Evolutionary conservation across 2,888 invertebrate genomes (phyloP), one percentile per base, ranked within the genome.

Genomic region (Megamerina dolium): DNA sequence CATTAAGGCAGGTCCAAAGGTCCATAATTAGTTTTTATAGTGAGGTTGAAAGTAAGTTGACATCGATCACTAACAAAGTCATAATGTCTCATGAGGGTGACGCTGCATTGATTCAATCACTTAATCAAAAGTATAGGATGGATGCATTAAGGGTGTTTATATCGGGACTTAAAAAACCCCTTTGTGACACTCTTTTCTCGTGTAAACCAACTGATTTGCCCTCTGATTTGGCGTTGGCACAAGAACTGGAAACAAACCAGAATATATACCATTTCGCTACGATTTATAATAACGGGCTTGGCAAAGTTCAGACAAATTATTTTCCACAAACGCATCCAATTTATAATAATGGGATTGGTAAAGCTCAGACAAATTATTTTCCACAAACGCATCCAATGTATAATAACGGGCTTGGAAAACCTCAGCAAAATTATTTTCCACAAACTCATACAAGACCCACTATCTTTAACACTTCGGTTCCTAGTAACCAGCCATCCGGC

Each of bases 1-100:
- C 37, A 10, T 33, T 45, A n/a, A 45, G 41, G n/a, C 45, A 50
- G 29, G 48, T 42, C 4, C 41, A 39, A 19, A 41, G 18, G 20
- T 31, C 46, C 9, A 42, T 50, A 4, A 21, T 38, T 29, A 2
- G 37, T 2, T 41, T 41, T 14, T 45, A 45, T 5, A 18, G 18
- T 18, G 14, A 13, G 10, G 34, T 34, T 12, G 41, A 45, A 17
- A 18, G 19, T n/a, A 37, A 43, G 26, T 19, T 43, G 12, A 37
- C 37, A 9, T 31, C 23, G 10, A 39, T 39, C 12, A 20, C 19
- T 13, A 39, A 39, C 20, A 39, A 39, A 16, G 19, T 30, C 21
- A 5, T 43, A 4, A 37, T 43, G 31, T 16, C 31, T 3, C 13
- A 35, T 13, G 30, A 41, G 2, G 27, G 13, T 8, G 12, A 23